Conservation (phyloP, 2,797 vertebrate genomes). For the Argyrosomus regius region DNA sequence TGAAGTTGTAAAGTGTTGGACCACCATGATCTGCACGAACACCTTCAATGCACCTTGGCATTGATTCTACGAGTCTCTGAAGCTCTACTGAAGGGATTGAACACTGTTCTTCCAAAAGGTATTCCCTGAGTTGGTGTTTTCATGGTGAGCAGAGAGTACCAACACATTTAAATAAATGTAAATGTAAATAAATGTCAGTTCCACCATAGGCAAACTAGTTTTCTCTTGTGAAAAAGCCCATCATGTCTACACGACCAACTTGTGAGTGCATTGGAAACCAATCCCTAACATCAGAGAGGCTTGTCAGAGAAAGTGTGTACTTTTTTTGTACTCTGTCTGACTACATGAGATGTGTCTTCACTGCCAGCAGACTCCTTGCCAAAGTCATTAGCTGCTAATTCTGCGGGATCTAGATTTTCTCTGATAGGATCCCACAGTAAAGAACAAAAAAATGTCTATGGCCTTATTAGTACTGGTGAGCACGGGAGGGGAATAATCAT, state of each 20-base stretch:
- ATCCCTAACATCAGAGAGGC: constrained; percentile 13
- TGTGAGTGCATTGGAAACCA: not conserved
- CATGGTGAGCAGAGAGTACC: no score
- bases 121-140: no score
- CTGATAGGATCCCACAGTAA: constrained; percentile 53
- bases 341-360: constrained; percentile 40
- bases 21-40: no score
- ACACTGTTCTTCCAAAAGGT: no score
- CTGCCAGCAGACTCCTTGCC: constrained; percentile 55
- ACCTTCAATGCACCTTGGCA: no score
- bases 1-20: no score
- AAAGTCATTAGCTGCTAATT: constrained; percentile 70
- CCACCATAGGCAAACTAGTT: not conserved
- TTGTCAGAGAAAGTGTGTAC: constrained; percentile 36
- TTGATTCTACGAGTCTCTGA: no score
- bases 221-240: not conserved
- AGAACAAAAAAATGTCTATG: constrained; percentile 23
- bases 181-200: constrained; percentile 7
- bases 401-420: constrained; percentile 59
- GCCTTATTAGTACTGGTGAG: not conserved
- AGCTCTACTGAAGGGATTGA: no score
- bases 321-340: constrained; percentile 43
- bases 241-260: not conserved
- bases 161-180: not conserved
- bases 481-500: constrained; percentile 25